phyloP scores from a whole-genome alignment of 1,140 invertebrate genomes.

The Drosophila bifasciata region DNA sequence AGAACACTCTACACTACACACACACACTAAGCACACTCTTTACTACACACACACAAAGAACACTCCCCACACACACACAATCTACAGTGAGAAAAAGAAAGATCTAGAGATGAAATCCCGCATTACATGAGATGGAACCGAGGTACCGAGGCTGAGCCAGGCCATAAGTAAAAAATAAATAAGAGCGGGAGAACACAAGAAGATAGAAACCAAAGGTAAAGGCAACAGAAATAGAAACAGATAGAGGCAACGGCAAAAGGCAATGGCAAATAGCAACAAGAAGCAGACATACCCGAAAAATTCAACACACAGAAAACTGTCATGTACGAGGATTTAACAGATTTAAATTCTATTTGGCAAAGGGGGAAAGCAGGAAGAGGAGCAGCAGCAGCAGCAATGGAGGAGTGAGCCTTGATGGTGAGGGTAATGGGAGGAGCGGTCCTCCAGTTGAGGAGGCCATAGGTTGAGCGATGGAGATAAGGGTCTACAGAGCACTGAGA shows the following conservation, averaged over 20 bases:
- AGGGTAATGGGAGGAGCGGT: neutral
- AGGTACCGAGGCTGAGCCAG: constrained; percentile 18
- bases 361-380: neutral
- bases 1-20: neutral
- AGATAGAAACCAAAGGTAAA: constrained; percentile 17
- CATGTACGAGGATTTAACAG: constrained; percentile 77
- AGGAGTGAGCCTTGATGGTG: too few species aligned
- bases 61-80: constrained; percentile 1
- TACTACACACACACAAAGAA: constrained; percentile 20
- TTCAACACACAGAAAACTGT: constrained; percentile 69
- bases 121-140: constrained; percentile 9
- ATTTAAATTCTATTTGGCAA: constrained; percentile 79
- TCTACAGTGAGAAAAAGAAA: constrained; percentile 30
- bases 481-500: too few species aligned
- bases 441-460: too few species aligned
- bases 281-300: constrained; percentile 17
- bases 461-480: too few species aligned
- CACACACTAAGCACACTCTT: neutral
- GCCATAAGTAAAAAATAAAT: constrained; percentile 63
- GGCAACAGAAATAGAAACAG: constrained; percentile 26
- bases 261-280: constrained; percentile 23
- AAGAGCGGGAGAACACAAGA: constrained; percentile 18
- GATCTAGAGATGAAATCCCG: constrained; percentile 61
- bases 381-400: too few species aligned
- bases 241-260: too few species aligned